phyloP scores from a whole-genome alignment of 2,797 vertebrate genomes.

The Neosilurus hyrtlii region DNA sequence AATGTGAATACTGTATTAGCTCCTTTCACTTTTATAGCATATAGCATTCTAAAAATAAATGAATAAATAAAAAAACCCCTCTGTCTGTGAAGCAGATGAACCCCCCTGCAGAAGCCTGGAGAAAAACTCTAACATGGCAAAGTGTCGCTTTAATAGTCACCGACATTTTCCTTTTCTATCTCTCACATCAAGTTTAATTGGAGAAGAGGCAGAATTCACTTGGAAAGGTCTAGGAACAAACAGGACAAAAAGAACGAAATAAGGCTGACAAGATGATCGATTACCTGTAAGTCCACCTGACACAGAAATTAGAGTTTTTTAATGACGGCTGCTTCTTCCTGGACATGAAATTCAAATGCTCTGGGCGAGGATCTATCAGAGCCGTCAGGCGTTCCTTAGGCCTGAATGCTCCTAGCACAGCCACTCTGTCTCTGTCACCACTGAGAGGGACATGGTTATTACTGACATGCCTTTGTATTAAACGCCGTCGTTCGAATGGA shows the following conservation, averaged over 20 bases:
- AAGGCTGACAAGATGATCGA: constrained; percentile 90
- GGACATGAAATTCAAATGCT: constrained; percentile 93
- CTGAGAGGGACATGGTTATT: constrained; percentile 92
- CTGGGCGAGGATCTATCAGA: constrained; percentile 82
- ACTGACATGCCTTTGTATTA: constrained; percentile 93
- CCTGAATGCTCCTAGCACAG: constrained; percentile 85
- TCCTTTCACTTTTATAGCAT: neutral
- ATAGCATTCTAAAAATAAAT: no score
- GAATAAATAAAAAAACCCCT: constrained; percentile 27
- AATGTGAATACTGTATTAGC: neutral
- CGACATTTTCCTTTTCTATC: constrained; percentile 68
- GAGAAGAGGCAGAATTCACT: constrained; percentile 80
- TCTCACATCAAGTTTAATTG: constrained; percentile 85
- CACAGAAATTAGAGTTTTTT: constrained; percentile 92
- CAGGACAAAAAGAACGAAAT: constrained; percentile 73
- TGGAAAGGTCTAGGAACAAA: constrained; percentile 67
- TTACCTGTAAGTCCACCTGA: constrained; percentile 92
- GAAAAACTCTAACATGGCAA: constrained; percentile 68
- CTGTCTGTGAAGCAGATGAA: constrained; percentile 65
- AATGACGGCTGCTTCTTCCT: constrained; percentile 90
- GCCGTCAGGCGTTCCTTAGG: constrained; percentile 84
- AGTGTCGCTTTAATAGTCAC: constrained; percentile 74
- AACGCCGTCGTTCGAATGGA: constrained; percentile 88
- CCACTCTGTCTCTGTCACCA: constrained; percentile 95
- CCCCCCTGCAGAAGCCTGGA: constrained; percentile 56